These are phyloP conservation scores for Acropora yongei DNA, from an alignment of 64 coral and sea anemone genomes.

Conservation along the genomic window DNA sequence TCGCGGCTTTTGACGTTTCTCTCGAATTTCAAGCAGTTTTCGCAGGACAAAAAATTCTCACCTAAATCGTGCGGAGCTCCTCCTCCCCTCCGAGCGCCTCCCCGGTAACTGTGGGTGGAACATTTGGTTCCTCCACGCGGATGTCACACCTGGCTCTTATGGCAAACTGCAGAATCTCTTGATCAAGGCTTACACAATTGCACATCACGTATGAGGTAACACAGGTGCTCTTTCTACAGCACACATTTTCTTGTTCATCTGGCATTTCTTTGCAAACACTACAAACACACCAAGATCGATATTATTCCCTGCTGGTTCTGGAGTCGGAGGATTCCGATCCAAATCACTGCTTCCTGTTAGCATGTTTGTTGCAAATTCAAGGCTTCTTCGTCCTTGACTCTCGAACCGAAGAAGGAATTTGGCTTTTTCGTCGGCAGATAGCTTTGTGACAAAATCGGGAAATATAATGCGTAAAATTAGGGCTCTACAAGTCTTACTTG, in stretches of 20 bases:
- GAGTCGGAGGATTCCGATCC: background rate
- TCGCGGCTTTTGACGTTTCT: no score
- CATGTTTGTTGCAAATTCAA: slow-evolving; percentile 20
- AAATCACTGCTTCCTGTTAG: background rate
- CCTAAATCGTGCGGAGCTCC: no score
- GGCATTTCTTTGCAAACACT: slow-evolving; percentile 13
- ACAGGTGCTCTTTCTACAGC: slow-evolving; percentile 25
- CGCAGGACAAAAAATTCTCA: no score
- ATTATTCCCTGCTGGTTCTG: background rate
- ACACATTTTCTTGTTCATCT: slow-evolving; percentile 21
- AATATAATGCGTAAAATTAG: background rate
- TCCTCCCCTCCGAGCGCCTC: no score
- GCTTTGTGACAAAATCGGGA: no score
- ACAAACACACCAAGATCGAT: background rate
- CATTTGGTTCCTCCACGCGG: slow-evolving; percentile 28
- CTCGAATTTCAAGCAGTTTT: no score
- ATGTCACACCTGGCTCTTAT: slow-evolving; percentile 46
- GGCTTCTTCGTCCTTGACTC: slow-evolving; percentile 15
- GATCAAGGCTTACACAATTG: slow-evolving; percentile 32
- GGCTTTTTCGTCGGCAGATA: background rate
- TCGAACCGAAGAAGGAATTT: background rate
- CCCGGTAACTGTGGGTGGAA: slow-evolving; percentile 26
- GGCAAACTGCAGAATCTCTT: slow-evolving; percentile 27
- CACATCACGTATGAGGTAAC: slow-evolving; percentile 50
- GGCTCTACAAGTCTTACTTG: no score